Base-by-base conservation (phyloP, 2,888 invertebrate genomes). In the Anthophora plumipes region DNA sequence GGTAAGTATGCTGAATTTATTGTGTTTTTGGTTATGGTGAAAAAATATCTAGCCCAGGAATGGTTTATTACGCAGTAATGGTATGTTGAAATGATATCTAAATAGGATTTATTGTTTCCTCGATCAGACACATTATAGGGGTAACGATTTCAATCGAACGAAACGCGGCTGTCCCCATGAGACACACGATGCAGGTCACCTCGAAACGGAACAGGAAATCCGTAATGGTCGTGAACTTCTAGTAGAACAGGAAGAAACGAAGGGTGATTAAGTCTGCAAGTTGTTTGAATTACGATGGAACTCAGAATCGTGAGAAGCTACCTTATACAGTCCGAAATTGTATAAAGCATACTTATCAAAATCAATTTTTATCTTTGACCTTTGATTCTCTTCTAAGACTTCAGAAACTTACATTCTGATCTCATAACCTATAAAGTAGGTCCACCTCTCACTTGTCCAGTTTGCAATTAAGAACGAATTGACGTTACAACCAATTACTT, bases 241-340 rank as follows among this genome's bases (percentile, higher is more conserved):
- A 39, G 20, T 48, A 3, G 55, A 31, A 68, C 46, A 37, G 31
- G 46, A 68, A 68, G 57, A 48, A 37, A 48, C 20, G 17, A 22
- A 46, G 22, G 57, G 57, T 48, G 64, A 52, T 64, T 64, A 64
- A 64, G 50, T 20, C 37, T 64, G 52, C 64, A 48, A 64, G 50
- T 52, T 39, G 59, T 64, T 52, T 39, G 64, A 64, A 52, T 39
- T 52, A 50, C 63, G n/a, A 25, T 25, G 48, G 50, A 20, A 63
- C 63, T 6, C 12, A 50, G 31, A 48, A 50, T 50, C 14, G 48
- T 31, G 63, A 31, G 46, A 63, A 63, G 31, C 46, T 48, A 14
- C 17, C 9, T 54, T 25, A 5, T 14, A 46, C 46, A 14, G 14
- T 14, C 17, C 48, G n/a, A 31, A 31, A 1, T 31, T 31, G 31